Evolutionary conservation across 2,888 invertebrate species (phyloP).

Genomic region (Tetranychus truncatus): DNA sequence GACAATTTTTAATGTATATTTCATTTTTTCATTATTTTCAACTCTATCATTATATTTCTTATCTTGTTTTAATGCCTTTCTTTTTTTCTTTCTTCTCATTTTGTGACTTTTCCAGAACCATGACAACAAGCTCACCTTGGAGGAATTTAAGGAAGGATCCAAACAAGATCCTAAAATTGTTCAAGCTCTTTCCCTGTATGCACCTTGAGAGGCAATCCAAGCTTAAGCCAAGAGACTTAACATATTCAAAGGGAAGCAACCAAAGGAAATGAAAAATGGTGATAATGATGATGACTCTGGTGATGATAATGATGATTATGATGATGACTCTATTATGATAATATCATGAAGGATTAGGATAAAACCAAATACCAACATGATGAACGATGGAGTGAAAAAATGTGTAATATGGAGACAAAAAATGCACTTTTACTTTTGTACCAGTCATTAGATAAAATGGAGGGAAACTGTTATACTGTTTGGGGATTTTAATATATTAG

Average conservation of each 20-base stretch:
- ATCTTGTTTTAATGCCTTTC: slow-evolving; percentile 3
- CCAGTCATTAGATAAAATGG: too few relatives aligned
- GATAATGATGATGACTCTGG: too few relatives aligned
- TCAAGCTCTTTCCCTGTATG: slow-evolving; percentile 54
- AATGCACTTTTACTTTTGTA: too few relatives aligned
- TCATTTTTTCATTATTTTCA: slow-evolving; percentile 4
- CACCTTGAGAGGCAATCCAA: slow-evolving; percentile 24
- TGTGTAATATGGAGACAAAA: too few relatives aligned
- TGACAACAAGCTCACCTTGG: slow-evolving; percentile 81
- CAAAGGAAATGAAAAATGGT: background rate
- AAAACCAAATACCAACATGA: too few relatives aligned
- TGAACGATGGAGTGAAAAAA: too few relatives aligned
- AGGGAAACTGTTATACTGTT: too few relatives aligned
- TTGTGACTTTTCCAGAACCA: slow-evolving; percentile 45
- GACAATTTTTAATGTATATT: background rate
- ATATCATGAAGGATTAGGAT: too few relatives aligned
- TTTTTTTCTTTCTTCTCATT: background rate
- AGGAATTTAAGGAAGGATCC: slow-evolving; percentile 90
- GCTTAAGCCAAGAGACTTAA: background rate
- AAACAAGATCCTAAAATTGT: slow-evolving; percentile 96
- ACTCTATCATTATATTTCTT: slow-evolving; percentile 3
- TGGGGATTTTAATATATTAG: too few relatives aligned
- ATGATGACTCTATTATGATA: too few relatives aligned
- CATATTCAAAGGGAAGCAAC: background rate
- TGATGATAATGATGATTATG: too few relatives aligned